Evolutionary conservation across 2,888 invertebrate species (phyloP).

Genomic region (Tuberolachnus salignus): DNA sequence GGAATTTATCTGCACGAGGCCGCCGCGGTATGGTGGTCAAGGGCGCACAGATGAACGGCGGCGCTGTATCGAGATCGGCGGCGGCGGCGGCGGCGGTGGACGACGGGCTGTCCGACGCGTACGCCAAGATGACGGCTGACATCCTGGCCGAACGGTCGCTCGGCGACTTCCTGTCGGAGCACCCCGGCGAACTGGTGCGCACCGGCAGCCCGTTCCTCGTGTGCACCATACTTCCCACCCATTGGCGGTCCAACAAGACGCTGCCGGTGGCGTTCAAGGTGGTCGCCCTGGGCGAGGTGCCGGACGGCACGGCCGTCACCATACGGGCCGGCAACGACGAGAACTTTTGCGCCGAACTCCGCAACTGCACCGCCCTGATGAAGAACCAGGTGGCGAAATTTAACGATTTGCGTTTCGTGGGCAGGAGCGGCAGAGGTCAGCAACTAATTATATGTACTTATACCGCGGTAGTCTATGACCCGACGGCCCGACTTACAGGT

Average conservation of each 20-base stretch:
- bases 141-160: slow-evolving; percentile 86
- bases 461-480: not conserved
- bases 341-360: slow-evolving; percentile 92
- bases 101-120: slow-evolving; percentile 76
- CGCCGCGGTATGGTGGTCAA: slow-evolving; percentile 45
- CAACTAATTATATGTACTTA: too few species aligned
- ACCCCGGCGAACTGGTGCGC: slow-evolving; percentile 88
- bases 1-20: not conserved
- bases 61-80: slow-evolving; percentile 69
- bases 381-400: slow-evolving; percentile 99
- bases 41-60: slow-evolving; percentile 65
- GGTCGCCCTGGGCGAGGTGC: slow-evolving; percentile 90
- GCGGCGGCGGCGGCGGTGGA: slow-evolving; percentile 74
- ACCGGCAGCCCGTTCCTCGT: slow-evolving; percentile 94
- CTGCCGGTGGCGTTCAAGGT: slow-evolving; percentile 97
- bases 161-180: slow-evolving; percentile 85
- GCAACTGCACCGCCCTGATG: slow-evolving; percentile 95
- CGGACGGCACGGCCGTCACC: slow-evolving; percentile 94
- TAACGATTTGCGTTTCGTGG: slow-evolving; percentile 97
- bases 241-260: slow-evolving; percentile 98
- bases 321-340: slow-evolving; percentile 98
- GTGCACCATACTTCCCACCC: slow-evolving; percentile 91
- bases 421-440: slow-evolving; percentile 95
- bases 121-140: slow-evolving; percentile 88
- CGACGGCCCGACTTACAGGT: not conserved